Evolutionary conservation across 2,888 invertebrate genomes (phyloP), one percentile per base, ranked within the genome.

Genomic region (Subacronicta megacephala): DNA sequence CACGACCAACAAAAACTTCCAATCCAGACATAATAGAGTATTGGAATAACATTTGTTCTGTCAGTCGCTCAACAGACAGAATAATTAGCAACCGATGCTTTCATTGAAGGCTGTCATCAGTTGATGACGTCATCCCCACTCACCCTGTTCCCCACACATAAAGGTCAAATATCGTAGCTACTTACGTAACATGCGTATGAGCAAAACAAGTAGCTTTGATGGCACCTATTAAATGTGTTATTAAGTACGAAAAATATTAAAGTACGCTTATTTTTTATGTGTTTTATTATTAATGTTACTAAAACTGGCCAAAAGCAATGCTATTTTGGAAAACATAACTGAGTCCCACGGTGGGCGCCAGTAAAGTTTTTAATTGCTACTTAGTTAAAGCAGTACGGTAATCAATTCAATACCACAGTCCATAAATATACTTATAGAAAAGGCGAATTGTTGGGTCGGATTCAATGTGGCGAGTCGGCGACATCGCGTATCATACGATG

Each of bases 401-500:
- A 63, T 66, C 52, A 70, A 55, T 70, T 45, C 41, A 23, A 49
- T 38, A 54, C 37, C 29, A 58, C 41, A 74, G 44, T 23, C 36
- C 44, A 51, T 55, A 38, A 26, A 59, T 43, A 57, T 61, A n/a
- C n/a, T n/a, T n/a, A 64, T 65, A 64, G 59, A 67, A 57, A 53
- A 54, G 54, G 50, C 36, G 67, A 72, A 69, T 65, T 61, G 64
- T 72, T 62, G 47, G 52, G 49, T 49, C 59, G 45, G 53, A 64
- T 50, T 60, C 55, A 62, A 59, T 67, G 74, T 69, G 64, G 75
- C 74, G 67, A 77, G 72, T 56, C 82, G 72, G 88, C 83, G 88
- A 87, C 80, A 81, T 88, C 89, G 87, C 88, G 79, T 78, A 79
- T 80, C 80, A 80, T 56, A 75, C 82, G 71, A 75, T 80, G 80